Evolutionary conservation across 2,113 vertebrate species (phyloP).

Genomic region (Siniperca chuatsi): DNA sequence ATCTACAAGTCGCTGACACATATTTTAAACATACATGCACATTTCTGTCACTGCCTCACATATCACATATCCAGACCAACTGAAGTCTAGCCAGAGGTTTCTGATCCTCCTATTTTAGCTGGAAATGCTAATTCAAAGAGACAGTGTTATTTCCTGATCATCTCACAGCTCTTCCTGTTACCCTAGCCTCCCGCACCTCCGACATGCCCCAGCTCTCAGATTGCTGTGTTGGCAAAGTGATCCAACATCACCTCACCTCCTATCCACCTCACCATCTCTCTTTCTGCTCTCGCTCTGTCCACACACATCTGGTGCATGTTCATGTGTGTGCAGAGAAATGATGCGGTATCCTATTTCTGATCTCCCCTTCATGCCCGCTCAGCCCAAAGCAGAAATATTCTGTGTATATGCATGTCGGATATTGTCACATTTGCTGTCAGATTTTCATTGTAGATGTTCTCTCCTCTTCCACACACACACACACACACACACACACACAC

Average conservation of each 20-base stretch:
- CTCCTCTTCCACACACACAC: constrained; percentile 20
- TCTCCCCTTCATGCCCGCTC: constrained; percentile 27
- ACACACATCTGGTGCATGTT: constrained; percentile 30
- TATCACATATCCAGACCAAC: background rate
- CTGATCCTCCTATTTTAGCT: constrained; percentile 26
- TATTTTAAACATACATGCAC: background rate
- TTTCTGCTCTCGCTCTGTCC: constrained; percentile 17
- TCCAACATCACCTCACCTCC: constrained; percentile 54
- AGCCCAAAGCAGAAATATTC: constrained; percentile 44
- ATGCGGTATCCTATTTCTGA: constrained; percentile 61
- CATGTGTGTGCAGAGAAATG: constrained; percentile 20
- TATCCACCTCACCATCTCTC: constrained; percentile 27
- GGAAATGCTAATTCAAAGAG: constrained; percentile 73
- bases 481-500: constrained; percentile 8
- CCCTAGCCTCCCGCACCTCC: constrained; percentile 61
- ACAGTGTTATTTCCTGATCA: constrained; percentile 80
- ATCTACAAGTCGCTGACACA: background rate
- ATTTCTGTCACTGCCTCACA: background rate
- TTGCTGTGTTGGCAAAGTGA: constrained; percentile 60
- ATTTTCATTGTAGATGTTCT: constrained; percentile 54
- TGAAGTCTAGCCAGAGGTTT: constrained; percentile 36
- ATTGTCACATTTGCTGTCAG: constrained; percentile 52
- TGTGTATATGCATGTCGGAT: constrained; percentile 45
- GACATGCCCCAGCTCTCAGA: constrained; percentile 56
- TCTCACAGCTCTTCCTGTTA: constrained; percentile 75